Conservation (phyloP, 2,888 invertebrate genomes). For the Perizoma affinitatum region DNA sequence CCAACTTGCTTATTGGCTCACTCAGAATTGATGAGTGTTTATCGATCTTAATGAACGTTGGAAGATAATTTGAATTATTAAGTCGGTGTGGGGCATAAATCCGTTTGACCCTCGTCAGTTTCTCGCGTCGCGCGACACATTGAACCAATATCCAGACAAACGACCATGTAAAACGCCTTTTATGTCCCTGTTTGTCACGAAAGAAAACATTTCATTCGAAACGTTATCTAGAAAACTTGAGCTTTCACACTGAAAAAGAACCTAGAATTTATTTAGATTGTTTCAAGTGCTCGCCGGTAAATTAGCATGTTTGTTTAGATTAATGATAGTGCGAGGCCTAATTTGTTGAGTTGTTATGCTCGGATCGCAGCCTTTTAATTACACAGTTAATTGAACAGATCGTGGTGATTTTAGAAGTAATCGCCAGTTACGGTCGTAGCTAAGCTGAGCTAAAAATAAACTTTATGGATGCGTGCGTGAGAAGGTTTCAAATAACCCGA, state of each 20-base stretch:
- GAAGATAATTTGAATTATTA: slow-evolving; percentile 37
- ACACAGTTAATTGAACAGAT: slow-evolving; percentile 62
- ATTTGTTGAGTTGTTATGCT: slow-evolving; percentile 55
- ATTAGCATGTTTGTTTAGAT: slow-evolving; percentile 53
- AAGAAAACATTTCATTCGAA: slow-evolving; percentile 30
- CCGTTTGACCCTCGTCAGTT: slow-evolving; percentile 47
- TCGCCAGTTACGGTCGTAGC: slow-evolving; percentile 69
- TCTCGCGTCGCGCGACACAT: slow-evolving; percentile 39
- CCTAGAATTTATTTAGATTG: slow-evolving; percentile 26
- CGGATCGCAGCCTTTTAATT: slow-evolving; percentile 47
- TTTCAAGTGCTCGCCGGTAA: slow-evolving; percentile 43
- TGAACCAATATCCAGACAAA: slow-evolving; percentile 46
- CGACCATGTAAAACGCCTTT: slow-evolving; percentile 40
- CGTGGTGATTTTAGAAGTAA: slow-evolving; percentile 63
- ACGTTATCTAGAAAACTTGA: slow-evolving; percentile 27
- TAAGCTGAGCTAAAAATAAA: slow-evolving; percentile 72
- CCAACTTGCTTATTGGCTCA: neutral
- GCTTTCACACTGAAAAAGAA: slow-evolving; percentile 11
- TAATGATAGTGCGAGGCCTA: slow-evolving; percentile 51
- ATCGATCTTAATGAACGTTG: slow-evolving; percentile 9
- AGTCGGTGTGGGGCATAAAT: slow-evolving; percentile 41
- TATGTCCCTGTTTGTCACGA: slow-evolving; percentile 37
- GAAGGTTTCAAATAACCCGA: slow-evolving; percentile 66
- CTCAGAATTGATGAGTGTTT: neutral
- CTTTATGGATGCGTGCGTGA: slow-evolving; percentile 76